A percentile compares a stretch with the other conserved stretches of the same genome.
phyloP scores from a whole-genome alignment of 2,113 vertebrate species.

The Lanius collurio region DNA sequence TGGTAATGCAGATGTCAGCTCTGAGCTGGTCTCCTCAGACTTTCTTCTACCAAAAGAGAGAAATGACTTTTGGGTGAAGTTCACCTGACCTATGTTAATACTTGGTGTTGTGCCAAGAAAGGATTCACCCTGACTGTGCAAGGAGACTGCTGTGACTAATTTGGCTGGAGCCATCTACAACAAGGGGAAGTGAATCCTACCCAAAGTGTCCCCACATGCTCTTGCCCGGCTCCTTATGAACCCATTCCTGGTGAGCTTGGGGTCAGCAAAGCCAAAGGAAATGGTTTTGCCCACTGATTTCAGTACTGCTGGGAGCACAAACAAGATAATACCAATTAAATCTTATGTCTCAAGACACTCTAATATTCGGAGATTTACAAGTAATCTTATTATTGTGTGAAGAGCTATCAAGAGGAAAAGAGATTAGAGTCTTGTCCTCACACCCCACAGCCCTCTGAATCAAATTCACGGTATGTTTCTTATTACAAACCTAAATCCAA shows the following conservation, averaged over 20 bases:
- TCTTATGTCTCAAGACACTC: background rate
- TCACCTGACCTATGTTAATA: background rate
- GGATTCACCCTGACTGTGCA: background rate
- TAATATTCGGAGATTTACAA: background rate
- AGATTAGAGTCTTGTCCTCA: background rate
- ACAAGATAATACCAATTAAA: background rate
- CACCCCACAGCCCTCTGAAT: background rate
- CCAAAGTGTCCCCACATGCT: background rate
- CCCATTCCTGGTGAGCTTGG: background rate
- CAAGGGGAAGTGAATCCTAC: background rate
- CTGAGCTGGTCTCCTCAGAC: background rate
- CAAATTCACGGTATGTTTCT: background rate
- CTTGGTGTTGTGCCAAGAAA: background rate
- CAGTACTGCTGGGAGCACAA: background rate
- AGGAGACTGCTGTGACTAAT: background rate
- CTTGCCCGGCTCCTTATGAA: background rate
- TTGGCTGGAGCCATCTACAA: background rate
- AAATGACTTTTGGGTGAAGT: background rate
- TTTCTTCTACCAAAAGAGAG: background rate
- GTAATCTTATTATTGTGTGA: background rate
- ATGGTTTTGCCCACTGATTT: slow-evolving; percentile 32
- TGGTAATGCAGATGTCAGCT: background rate
- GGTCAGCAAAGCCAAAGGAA: slow-evolving; percentile 17
- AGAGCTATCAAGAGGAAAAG: background rate
- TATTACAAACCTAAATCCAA: background rate